These are phyloP conservation scores for Chrosomus eos DNA, from an alignment of 2,797 vertebrate species.

Conservation along the genomic window DNA sequence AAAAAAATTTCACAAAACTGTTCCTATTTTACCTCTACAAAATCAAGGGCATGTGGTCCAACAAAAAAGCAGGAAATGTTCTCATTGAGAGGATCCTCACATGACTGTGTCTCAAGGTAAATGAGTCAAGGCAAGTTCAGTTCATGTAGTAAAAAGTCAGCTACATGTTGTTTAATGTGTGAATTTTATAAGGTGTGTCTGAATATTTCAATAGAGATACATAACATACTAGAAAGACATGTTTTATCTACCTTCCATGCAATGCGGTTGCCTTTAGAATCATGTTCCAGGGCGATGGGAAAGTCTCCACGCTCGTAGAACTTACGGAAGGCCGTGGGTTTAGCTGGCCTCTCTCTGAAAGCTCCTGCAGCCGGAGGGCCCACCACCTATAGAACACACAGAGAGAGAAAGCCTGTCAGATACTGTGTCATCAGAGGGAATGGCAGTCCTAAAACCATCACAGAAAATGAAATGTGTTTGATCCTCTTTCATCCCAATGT, in stretches of 20 bases:
- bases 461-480: slow-evolving; percentile 45
- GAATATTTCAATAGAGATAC: neutral
- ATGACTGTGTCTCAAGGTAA: neutral
- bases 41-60: neutral
- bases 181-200: neutral
- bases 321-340: slow-evolving; percentile 89
- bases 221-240: neutral
- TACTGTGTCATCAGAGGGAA: slow-evolving; percentile 32
- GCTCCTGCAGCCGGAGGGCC: slow-evolving; percentile 87
- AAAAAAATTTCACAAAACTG: neutral
- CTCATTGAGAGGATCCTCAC: neutral
- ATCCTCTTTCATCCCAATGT: slow-evolving; percentile 45
- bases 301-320: slow-evolving; percentile 92
- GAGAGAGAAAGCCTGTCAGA: slow-evolving; percentile 40
- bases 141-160: neutral
- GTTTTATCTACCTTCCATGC: slow-evolving; percentile 78
- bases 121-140: neutral
- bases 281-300: slow-evolving; percentile 77
- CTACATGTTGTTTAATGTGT: neutral
- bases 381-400: slow-evolving; percentile 76
- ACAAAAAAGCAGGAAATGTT: neutral
- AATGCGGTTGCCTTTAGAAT: slow-evolving; percentile 73
- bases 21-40: neutral
- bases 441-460: slow-evolving; percentile 30
- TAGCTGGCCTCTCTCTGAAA: slow-evolving; percentile 85